Conservation (phyloP, 2,797 vertebrate genomes). For the Danio tinwini region DNA sequence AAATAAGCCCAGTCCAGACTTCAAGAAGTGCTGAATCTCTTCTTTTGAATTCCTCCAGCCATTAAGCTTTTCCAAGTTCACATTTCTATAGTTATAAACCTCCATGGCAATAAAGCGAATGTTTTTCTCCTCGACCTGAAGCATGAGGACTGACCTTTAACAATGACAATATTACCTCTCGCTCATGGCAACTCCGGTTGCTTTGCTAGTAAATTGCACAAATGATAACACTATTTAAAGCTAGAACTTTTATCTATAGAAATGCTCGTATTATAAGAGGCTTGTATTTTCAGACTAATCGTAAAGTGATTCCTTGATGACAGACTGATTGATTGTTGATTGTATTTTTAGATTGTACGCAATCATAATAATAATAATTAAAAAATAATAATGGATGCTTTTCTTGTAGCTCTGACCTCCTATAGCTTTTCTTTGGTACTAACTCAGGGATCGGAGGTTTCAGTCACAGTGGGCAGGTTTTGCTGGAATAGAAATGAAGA, state of each 20-base stretch:
- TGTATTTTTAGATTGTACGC: conserved; percentile 62
- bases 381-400: conserved; percentile 60
- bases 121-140: conserved; percentile 30
- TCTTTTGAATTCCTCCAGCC: not conserved
- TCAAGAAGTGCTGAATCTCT: not conserved
- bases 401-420: conserved; percentile 67
- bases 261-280: conserved; percentile 70
- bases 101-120: conserved; percentile 11
- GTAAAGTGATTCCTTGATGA: conserved; percentile 48
- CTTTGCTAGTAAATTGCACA: conserved; percentile 72
- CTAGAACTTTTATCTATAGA: conserved; percentile 63
- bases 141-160: conserved; percentile 58
- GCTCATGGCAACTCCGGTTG: conserved; percentile 62
- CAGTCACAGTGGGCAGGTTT: conserved; percentile 66
- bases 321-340: conserved; percentile 50
- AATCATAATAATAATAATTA: not conserved
- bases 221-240: conserved; percentile 62
- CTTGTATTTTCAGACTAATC: conserved; percentile 65
- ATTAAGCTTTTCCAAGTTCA: not conserved
- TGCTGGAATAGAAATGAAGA: conserved; percentile 64
- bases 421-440: conserved; percentile 76
- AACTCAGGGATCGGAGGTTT: conserved; percentile 85
- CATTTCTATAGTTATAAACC: not conserved
- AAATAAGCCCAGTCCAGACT: not conserved
- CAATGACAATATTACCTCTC: conserved; percentile 67